phyloP scores from a whole-genome alignment of 2,113 vertebrate genomes.

The Hepsetus odoe region DNA sequence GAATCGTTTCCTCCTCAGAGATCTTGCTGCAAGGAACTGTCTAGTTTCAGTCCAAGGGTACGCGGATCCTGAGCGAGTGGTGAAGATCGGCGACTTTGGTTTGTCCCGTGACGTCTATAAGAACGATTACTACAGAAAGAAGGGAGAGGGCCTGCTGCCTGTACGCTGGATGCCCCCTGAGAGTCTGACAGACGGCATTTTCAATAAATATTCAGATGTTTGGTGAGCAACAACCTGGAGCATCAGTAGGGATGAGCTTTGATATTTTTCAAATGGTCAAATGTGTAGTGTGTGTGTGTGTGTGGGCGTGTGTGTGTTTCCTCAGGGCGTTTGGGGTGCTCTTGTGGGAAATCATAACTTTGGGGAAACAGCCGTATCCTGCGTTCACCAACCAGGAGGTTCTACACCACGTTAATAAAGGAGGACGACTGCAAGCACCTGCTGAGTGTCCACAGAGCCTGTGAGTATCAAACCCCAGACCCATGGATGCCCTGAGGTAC shows the following conservation, averaged over 20 bases:
- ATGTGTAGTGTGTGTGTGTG: background rate
- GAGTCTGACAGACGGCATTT: conserved; percentile 80
- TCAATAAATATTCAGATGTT: conserved; percentile 77
- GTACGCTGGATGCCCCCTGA: conserved; percentile 83
- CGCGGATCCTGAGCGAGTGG: conserved; percentile 52
- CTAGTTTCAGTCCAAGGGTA: conserved; percentile 79
- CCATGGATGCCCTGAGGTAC: background rate
- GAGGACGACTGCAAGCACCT: conserved; percentile 73
- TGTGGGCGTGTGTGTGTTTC: background rate
- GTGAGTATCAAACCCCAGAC: conserved; percentile 65
- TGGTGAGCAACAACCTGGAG: conserved; percentile 69
- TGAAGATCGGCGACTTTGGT: conserved; percentile 83
- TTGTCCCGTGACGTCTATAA: conserved; percentile 81
- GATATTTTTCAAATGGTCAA: background rate
- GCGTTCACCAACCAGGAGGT: conserved; percentile 79
- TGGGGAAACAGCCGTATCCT: conserved; percentile 80
- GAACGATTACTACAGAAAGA: conserved; percentile 83
- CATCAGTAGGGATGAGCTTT: background rate
- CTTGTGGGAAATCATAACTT: conserved; percentile 78
- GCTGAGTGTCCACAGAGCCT: conserved; percentile 72
- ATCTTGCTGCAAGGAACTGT: conserved; percentile 80
- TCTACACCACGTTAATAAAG: conserved; percentile 71
- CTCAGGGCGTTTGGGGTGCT: conserved; percentile 80
- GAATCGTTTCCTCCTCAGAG: conserved; percentile 61
- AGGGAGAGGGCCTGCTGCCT: conserved; percentile 78